Base-by-base conservation (phyloP, 2,113 vertebrate genomes). In the Sinocyclocheilus anshuiensis region DNA sequence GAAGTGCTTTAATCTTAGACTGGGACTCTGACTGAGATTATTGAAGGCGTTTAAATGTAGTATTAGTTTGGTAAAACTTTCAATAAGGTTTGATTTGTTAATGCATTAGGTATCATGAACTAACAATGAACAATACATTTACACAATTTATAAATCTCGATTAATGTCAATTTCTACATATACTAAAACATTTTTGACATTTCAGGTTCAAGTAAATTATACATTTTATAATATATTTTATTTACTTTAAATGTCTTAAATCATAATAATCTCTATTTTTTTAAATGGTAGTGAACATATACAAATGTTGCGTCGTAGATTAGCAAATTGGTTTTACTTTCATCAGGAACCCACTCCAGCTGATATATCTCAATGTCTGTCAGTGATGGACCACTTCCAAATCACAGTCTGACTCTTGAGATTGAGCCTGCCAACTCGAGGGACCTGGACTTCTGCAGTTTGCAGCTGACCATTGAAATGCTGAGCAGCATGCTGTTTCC, bases 381-480 rank as follows among this genome's bases (percentile, higher is more conserved):
- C 74, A 77, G 74, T 77, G 24, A 77, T 77, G 48, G 48, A 77
- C 24, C 24, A 55, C 24, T 29, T 77, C 24, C 48, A 77, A 48
- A 77, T 77, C 24, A 42, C 42, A 55, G n/a, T 77, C n/a, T 77
- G 75, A 77, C 75, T 20, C 8, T 72, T 53, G 75, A 77, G 75
- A 55, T 55, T 75, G 42, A 45, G 24, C 24, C 48, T 55, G 48
- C n/a, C 48, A 55, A 55, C 48, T 77, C 8, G 1, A 77, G 75
- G 75, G 48, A 20, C 48, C 1, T 1, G 13, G n/a, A 5, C 6
- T 48, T 77, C 13, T 77, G 24, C 15, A 75, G 75, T 29, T 77
- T 55, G 48, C 15, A 4, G 48, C 24, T 26, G 16, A 53, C 50
- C 75, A 20, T 29, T 53, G n/a, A 53, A 55, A 18, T 22, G 20